Conservation (phyloP, 2,888 invertebrate species). For the Synergus umbraculus region DNA sequence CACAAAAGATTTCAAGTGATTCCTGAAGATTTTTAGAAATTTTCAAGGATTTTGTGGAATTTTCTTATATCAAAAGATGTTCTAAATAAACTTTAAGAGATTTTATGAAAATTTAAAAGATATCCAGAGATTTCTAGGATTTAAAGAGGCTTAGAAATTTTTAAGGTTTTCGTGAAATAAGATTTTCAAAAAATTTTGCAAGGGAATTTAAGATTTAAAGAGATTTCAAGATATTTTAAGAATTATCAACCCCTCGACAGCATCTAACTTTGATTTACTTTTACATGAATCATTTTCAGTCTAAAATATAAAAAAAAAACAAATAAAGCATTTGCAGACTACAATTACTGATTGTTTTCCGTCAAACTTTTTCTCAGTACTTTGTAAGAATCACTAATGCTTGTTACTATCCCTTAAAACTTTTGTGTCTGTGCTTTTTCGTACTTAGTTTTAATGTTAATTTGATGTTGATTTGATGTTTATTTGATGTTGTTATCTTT, state of each 20-base stretch:
- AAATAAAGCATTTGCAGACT: background rate
- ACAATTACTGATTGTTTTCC: background rate
- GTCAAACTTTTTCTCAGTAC: background rate
- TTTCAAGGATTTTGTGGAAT: too few species aligned
- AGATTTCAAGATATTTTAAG: too few species aligned
- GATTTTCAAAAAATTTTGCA: too few species aligned
- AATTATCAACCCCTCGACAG: background rate
- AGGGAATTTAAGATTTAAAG: too few species aligned
- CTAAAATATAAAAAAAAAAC: background rate
- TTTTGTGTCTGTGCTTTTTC: conserved; percentile 24
- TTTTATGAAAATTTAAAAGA: too few species aligned
- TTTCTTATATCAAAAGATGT: too few species aligned
- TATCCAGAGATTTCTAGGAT: too few species aligned
- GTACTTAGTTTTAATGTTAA: conserved; percentile 34
- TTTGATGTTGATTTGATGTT: conserved; percentile 32
- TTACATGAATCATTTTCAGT: background rate
- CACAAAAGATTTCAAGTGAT: too few species aligned
- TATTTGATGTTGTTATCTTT: conserved; percentile 23
- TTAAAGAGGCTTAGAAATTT: too few species aligned
- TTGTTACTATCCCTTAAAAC: background rate
- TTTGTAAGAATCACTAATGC: conserved; percentile 27
- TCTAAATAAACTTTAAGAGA: too few species aligned
- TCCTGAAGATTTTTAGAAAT: too few species aligned
- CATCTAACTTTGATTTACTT: background rate
- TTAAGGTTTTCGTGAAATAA: too few species aligned